Evolutionary conservation across 2,888 invertebrate species (phyloP), one percentile per base, ranked within the genome.

Genomic region (Corbicula japonica): DNA sequence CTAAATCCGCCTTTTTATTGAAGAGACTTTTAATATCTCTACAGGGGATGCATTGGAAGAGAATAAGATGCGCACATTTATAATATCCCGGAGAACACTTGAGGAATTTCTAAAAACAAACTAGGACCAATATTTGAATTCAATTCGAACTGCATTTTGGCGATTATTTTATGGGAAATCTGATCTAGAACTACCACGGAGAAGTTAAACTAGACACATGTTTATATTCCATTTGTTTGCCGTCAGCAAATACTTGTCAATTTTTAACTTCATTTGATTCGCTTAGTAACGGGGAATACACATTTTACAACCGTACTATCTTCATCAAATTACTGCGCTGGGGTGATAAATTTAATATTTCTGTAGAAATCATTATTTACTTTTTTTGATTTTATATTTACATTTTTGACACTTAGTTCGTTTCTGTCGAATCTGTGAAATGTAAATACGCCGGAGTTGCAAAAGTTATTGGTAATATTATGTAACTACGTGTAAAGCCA

Each of bases 321-420:
- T 65, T 46, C 50, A 50, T 71, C 44, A 60, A 35, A 70, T 76
- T 38, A 30, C 60, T 50, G 46, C 65, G 70, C 60, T 10, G 58
- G 30, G 58, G 34, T 38, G 70, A 71, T 50, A 46, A 56, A 71
- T 63, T 63, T 70, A 76, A 76, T 76, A 71, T 60, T 61, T 74
- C 46, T 58, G 38, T 28, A 41, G 30, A 34, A 35, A 28, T 38
- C 15, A 28, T 12, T 26, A 18, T 48, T 56, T 69, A 63, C 63
- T 34, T 60, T 69, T 54, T 44, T 12, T 12, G 52, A 32, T 62
- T 62, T 52, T 23, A 38, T 61, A 52, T 62, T 65, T 35, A 50
- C 61, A 71, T 62, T 30, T 66, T 66, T 66, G 10, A 41, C 54
- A 35, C 41, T 18, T 41, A 38, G 5, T 50, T 38, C 50, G 66